Conservation (phyloP, 2,113 vertebrate genomes). For the Ammodytes marinus region DNA sequence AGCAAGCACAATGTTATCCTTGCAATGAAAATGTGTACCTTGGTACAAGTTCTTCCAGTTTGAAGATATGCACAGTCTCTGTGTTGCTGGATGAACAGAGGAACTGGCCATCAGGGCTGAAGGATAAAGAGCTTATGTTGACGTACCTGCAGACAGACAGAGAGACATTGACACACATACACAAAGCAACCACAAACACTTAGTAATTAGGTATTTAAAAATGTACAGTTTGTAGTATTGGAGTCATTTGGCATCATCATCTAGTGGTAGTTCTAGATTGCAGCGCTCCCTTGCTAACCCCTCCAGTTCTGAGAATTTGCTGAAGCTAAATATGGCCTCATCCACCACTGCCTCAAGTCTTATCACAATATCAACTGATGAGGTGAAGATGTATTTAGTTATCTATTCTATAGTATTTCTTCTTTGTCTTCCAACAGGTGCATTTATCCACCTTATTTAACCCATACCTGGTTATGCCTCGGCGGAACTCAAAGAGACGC, state of each 20-base stretch:
- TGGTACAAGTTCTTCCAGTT: constrained; percentile 88
- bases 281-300: too few species aligned
- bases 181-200: background rate
- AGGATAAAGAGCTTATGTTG: constrained; percentile 94
- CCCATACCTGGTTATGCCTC: constrained; percentile 94
- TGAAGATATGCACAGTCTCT: constrained; percentile 96
- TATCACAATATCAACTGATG: too few species aligned
- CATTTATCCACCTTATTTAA: background rate
- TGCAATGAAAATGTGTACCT: constrained; percentile 78
- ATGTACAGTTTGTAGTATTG: too few species aligned
- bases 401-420: too few species aligned
- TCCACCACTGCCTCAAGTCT: too few species aligned
- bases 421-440: too few species aligned
- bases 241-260: background rate
- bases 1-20: too few species aligned
- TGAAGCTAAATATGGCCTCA: too few species aligned
- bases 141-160: constrained; percentile 89
- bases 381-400: too few species aligned
- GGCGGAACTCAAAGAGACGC: constrained; percentile 96
- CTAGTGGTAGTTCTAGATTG: too few species aligned
- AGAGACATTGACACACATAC: constrained; percentile 43
- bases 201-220: background rate
- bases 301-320: too few species aligned
- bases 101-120: constrained; percentile 95
- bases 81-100: constrained; percentile 98